These are phyloP conservation scores for Temnothorax unifasciatus DNA, from an alignment of 2,888 invertebrate species.

Conservation along the genomic window DNA sequence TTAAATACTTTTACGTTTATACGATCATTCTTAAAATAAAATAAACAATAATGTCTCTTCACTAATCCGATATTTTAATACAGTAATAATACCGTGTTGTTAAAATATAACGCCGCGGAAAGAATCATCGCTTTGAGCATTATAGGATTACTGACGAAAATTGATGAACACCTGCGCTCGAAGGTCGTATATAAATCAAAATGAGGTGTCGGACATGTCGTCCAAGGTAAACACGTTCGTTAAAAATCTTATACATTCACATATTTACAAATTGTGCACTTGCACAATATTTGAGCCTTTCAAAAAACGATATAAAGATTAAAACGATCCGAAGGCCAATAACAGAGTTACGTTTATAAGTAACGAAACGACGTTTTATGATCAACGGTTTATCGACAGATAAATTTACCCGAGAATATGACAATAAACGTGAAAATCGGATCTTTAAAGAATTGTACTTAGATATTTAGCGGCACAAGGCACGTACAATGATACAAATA, in stretches of 20 bases:
- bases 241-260: not conserved
- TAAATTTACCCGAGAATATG: not conserved
- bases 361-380: not conserved
- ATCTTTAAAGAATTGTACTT: not conserved
- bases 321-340: not conserved
- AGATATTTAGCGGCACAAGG: not conserved
- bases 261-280: not conserved
- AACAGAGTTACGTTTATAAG: not conserved
- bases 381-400: not conserved
- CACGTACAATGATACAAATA: not conserved
- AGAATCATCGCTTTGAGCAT: not conserved
- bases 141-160: constrained; percentile 1
- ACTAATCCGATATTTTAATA: not conserved
- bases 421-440: not conserved
- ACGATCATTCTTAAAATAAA: not conserved
- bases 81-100: not conserved
- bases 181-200: constrained; percentile 40
- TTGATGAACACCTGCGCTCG: constrained; percentile 21
- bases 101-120: not conserved
- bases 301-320: not conserved
- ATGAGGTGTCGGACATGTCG: not conserved
- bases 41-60: not conserved
- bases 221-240: constrained; percentile 15
- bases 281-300: not conserved
- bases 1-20: constrained; percentile 5